Base-by-base conservation (phyloP, 2,113 vertebrate genomes). In the Lepisosteus osseus region DNA sequence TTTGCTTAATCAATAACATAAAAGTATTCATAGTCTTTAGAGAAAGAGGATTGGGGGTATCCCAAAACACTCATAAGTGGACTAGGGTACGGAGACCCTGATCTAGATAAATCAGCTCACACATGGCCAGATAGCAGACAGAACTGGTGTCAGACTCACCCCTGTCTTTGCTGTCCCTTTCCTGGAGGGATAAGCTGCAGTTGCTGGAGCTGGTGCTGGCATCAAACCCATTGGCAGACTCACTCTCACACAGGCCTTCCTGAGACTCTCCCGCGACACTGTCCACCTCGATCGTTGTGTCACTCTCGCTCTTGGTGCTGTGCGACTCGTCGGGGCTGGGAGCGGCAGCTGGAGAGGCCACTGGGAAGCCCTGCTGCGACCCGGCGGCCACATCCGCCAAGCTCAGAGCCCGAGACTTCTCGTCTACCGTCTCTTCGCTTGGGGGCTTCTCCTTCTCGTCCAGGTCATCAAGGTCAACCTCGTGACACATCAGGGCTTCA, bases 401-500 rank as follows among this genome's bases (percentile, higher is more conserved):
- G 5, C 75, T 41, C 0, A 83, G 71, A 14, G 40, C 74, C 0
- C 89, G 89, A 0, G 81, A 80, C 68, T 84, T 91, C 67, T 86
- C 89, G n/a, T 90, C 79, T 2, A 61, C 8, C 3, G 84, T 12
- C 7, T 94, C 93, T 42, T 94, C 92, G 9, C 65, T 29, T 2
- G 85, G 12, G 40, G 85, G 85, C 79, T 96, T 97, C 13, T 98
- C 97, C 82, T 95, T 95, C 59, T 99, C 97, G 0, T 99, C 97
- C 2, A 93, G 82, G 75, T 99, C 97, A 15, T 98, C 97, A 78
- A 99, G 85, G 82, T 99, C 97, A 0, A 99, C 97, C 74, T 99
- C 97, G 2, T 99, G 95, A 79, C 97, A 99, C 62, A 99, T 91
- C 69, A 99, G 80, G 0, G 94, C 95, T 42, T 99, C 97, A 0